phyloP scores from a whole-genome alignment of 1,140 invertebrate genomes.

The Nasonia vitripennis region DNA sequence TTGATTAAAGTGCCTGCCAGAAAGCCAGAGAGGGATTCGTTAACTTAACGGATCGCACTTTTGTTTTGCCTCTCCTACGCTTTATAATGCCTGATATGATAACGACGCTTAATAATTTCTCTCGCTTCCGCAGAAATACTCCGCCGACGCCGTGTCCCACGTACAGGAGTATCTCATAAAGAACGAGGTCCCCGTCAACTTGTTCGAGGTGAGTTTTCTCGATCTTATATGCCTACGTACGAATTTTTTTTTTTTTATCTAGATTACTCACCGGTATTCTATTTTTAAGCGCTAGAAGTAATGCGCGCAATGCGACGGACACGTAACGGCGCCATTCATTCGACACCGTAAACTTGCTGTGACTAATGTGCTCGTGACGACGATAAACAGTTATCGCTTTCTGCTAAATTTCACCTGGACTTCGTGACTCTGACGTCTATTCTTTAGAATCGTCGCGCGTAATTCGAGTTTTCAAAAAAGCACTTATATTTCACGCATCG shows the following conservation, averaged over 20 bases:
- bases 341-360: neutral
- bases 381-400: neutral
- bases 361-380: neutral
- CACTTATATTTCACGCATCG: too few species aligned
- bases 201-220: constrained; percentile 91
- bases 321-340: too few species aligned
- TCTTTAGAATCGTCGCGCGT: too few species aligned
- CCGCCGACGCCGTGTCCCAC: constrained; percentile 95
- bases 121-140: constrained; percentile 90
- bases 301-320: too few species aligned
- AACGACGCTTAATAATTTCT: neutral
- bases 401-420: neutral
- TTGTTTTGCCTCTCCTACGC: neutral
- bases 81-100: neutral
- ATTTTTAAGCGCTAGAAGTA: neutral
- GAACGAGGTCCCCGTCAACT: constrained; percentile 95
- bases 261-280: neutral
- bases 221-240: too few species aligned
- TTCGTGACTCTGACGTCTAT: neutral
- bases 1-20: constrained; percentile 26
- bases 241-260: neutral
- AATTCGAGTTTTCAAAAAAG: too few species aligned
- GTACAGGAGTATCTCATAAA: constrained; percentile 98
- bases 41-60: constrained; percentile 22
- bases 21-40: neutral